These are phyloP conservation scores for Sylvilagus bachmani DNA, from an alignment of 2,113 vertebrate genomes.

Conservation along the genomic window DNA sequence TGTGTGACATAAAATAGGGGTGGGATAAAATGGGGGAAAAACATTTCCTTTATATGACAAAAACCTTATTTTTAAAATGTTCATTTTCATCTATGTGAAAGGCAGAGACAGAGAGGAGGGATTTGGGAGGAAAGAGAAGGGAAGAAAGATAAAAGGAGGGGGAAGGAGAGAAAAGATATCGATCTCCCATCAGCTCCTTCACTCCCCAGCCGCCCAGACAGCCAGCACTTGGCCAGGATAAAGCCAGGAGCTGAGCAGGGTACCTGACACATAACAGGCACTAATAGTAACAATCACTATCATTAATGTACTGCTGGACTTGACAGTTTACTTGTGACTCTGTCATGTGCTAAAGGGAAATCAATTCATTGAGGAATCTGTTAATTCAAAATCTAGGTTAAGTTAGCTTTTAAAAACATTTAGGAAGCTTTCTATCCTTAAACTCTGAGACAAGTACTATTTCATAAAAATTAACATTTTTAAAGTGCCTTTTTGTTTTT, in stretches of 20 bases:
- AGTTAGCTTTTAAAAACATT: neutral
- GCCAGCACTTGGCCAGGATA: no score
- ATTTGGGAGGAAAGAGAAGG: no score
- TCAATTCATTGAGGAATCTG: neutral
- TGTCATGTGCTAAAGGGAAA: constrained; percentile 1
- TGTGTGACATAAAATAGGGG: neutral
- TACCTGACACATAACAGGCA: neutral
- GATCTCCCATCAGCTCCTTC: no score
- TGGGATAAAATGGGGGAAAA: neutral
- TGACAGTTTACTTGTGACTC: constrained; percentile 23
- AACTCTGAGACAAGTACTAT: neutral
- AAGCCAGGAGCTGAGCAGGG: neutral
- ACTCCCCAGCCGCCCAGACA: no score
- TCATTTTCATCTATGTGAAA: no score
- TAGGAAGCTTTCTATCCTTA: neutral
- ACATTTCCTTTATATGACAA: constrained; percentile 1
- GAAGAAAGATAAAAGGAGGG: no score
- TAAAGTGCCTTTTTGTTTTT: neutral
- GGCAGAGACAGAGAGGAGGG: no score
- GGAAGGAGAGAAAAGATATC: no score
- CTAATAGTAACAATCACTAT: neutral
- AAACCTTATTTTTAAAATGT: neutral
- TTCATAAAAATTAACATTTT: neutral
- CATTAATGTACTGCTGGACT: neutral
- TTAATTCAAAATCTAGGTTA: neutral